Evolutionary conservation across 2,113 vertebrate species (phyloP).

Genomic region (human (Homo sapiens)): DNA sequence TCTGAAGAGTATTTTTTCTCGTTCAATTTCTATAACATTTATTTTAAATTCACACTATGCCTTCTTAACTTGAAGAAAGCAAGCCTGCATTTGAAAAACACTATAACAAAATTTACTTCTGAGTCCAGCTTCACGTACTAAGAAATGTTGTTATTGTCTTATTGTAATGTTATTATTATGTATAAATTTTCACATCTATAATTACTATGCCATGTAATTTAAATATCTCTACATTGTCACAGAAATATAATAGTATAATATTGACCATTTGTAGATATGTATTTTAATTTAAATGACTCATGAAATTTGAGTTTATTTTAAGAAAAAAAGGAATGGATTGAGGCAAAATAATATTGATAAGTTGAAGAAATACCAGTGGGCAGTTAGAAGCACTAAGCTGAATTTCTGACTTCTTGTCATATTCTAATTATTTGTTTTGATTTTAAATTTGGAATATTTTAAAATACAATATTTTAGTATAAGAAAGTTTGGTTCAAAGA

Average conservation of each 20-base stretch:
- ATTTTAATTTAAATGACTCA: slow-evolving; percentile 12
- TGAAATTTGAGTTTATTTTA: neutral
- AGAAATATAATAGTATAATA: neutral
- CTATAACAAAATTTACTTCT: neutral
- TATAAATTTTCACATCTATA: neutral
- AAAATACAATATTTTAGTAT: neutral
- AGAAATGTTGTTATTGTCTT: neutral
- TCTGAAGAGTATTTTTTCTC: neutral
- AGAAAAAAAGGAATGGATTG: neutral
- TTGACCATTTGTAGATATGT: neutral
- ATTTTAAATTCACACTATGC: neutral
- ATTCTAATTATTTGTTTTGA: neutral
- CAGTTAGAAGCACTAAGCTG: neutral
- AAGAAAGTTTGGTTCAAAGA: neutral
- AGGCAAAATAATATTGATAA: neutral
- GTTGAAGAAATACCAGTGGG: neutral
- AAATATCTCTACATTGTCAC: neutral
- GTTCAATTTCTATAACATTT: neutral
- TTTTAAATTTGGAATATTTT: slow-evolving; percentile 15
- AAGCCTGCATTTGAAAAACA: neutral
- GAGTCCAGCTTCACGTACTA: neutral
- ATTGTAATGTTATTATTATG: neutral
- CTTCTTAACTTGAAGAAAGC: neutral
- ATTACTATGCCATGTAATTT: neutral
- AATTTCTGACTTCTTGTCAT: neutral